Conservation (phyloP, 53 echinoderm and acorn worm species). For the Patiria pectinifera region DNA sequence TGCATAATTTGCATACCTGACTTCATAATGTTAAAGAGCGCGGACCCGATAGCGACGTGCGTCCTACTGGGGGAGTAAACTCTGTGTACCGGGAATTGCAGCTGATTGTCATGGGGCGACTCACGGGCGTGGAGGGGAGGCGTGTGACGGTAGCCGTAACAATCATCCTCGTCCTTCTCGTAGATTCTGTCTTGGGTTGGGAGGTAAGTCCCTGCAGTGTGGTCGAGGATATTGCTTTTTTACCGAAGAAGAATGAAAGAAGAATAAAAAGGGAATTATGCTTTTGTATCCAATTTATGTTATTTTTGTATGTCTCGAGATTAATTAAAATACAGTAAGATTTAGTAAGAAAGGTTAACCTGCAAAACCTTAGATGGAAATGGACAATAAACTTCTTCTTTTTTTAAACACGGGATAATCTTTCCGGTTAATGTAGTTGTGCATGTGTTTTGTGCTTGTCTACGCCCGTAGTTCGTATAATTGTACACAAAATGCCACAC, state of each 20-base stretch:
- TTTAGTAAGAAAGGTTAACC: too few species aligned
- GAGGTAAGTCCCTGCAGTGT: neutral
- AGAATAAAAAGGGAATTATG: too few species aligned
- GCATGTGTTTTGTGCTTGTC: too few species aligned
- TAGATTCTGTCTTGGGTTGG: neutral
- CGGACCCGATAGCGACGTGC: too few species aligned
- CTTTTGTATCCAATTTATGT: too few species aligned
- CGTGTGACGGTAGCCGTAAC: neutral
- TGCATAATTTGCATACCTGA: neutral
- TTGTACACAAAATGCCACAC: too few species aligned
- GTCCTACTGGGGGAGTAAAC: neutral
- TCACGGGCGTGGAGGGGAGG: neutral
- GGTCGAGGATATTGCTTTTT: neutral
- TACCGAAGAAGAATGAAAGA: neutral
- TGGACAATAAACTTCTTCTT: too few species aligned
- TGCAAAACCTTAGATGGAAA: too few species aligned
- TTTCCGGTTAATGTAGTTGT: neutral
- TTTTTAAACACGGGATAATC: neutral
- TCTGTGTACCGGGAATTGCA: neutral
- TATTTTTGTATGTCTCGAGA: too few species aligned
- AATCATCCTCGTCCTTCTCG: neutral
- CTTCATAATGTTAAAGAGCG: neutral
- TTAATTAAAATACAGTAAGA: too few species aligned
- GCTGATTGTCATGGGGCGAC: neutral
- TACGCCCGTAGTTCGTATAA: too few species aligned